Conservation (phyloP, 2,888 invertebrate species). For the Colostygia pectinataria region DNA sequence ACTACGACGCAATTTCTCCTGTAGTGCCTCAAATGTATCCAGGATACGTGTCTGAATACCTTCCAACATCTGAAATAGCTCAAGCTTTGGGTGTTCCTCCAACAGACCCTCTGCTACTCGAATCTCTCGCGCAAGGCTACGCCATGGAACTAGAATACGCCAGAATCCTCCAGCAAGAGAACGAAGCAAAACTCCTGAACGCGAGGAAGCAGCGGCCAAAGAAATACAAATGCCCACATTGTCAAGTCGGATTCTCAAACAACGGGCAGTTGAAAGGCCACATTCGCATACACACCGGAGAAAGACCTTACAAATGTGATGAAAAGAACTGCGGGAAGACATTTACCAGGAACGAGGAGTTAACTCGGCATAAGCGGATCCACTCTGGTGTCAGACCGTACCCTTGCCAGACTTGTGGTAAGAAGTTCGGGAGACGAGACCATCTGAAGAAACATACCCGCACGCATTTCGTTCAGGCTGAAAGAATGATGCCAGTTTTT, state of each 20-base stretch:
- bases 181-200: conserved; percentile 86
- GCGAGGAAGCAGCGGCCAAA: conserved; percentile 92
- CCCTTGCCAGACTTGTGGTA: conserved; percentile 93
- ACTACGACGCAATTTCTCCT: conserved; percentile 26
- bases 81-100: conserved; percentile 74
- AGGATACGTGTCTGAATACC: conserved; percentile 61
- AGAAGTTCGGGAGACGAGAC: conserved; percentile 96
- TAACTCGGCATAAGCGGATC: conserved; percentile 95
- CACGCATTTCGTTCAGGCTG: conserved; percentile 88
- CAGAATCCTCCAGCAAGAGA: conserved; percentile 87
- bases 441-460: conserved; percentile 97
- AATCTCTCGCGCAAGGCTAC: conserved; percentile 79
- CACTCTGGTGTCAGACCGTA: conserved; percentile 94
- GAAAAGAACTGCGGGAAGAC: conserved; percentile 93
- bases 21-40: conserved; percentile 44
- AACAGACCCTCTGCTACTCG: conserved; percentile 73
- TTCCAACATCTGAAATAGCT: conserved; percentile 69
- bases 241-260: conserved; percentile 96
- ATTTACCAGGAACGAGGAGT: conserved; percentile 95
- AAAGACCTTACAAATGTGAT: conserved; percentile 94
- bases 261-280: conserved; percentile 96
- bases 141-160: conserved; percentile 88
- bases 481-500: conserved; percentile 84
- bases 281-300: conserved; percentile 95
- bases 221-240: conserved; percentile 95